A percentile compares a stretch with the other conserved stretches of the same genome.
Evolutionary conservation across 2,113 vertebrate species (phyloP).

Genomic region (Pseudorhombus dupliciocellatus): DNA sequence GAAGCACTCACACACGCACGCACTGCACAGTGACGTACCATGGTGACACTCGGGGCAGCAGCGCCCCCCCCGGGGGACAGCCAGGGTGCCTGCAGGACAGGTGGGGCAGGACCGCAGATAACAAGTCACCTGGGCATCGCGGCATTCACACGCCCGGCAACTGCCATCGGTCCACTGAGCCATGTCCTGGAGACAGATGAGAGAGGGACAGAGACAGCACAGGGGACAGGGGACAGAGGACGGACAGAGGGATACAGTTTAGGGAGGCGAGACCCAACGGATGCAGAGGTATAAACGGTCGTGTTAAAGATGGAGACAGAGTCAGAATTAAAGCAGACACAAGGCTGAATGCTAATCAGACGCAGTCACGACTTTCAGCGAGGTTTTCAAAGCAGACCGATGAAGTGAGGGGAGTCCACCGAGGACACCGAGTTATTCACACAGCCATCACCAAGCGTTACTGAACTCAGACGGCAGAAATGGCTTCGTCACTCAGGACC

Average conservation of each 20-base stretch:
- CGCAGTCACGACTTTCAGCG: neutral
- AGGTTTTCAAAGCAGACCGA: neutral
- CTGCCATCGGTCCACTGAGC: constrained; percentile 82
- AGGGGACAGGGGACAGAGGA: neutral
- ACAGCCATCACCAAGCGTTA: too few species aligned
- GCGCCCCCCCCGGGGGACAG: constrained; percentile 61
- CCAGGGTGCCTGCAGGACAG: constrained; percentile 82
- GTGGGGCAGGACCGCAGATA: constrained; percentile 86
- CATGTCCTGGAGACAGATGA: constrained; percentile 72
- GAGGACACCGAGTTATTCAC: neutral
- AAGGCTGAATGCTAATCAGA: neutral
- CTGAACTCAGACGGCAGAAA: too few species aligned
- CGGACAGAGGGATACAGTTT: too few species aligned
- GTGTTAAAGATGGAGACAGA: neutral
- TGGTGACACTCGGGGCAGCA: constrained; percentile 88
- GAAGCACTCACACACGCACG: neutral
- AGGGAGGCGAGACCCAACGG: neutral
- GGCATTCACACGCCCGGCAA: constrained; percentile 88
- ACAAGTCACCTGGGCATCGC: constrained; percentile 80
- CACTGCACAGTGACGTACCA: constrained; percentile 75
- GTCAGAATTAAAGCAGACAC: neutral
- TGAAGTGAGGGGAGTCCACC: neutral
- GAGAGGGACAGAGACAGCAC: too few species aligned
- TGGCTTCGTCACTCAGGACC: too few species aligned
- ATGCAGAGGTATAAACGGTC: neutral